Conservation (phyloP, 1,140 invertebrate genomes). For the Lycorma delicatula region DNA sequence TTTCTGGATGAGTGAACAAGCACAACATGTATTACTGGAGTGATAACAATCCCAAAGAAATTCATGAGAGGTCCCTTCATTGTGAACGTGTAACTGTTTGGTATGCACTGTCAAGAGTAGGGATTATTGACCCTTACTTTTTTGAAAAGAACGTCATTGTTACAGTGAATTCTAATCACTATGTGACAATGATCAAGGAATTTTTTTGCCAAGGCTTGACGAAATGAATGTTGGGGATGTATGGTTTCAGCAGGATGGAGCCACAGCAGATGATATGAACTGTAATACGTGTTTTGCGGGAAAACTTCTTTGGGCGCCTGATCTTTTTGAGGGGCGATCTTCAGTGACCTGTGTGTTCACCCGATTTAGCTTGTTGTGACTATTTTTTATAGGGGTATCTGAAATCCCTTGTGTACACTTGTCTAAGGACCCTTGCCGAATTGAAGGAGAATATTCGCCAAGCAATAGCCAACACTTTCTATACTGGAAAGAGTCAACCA, state of each 20-base stretch:
- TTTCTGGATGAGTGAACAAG: background rate
- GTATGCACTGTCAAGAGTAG: constrained; percentile 8
- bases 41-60: background rate
- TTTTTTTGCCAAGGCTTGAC: constrained; percentile 8
- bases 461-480: background rate
- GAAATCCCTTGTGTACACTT: background rate
- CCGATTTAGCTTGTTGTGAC: background rate
- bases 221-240: background rate
- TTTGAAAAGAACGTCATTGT: constrained; percentile 15
- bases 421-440: background rate
- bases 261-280: background rate
- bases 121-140: constrained; percentile 12
- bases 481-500: background rate
- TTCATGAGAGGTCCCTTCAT: constrained; percentile 6
- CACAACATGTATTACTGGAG: background rate
- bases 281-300: constrained; percentile 9
- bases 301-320: background rate
- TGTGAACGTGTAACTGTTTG: constrained; percentile 17
- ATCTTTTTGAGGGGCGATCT: constrained; percentile 10
- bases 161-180: constrained; percentile 15
- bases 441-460: background rate
- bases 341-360: background rate
- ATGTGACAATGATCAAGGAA: constrained; percentile 12
- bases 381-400: background rate
- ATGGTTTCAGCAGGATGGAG: constrained; percentile 5